Evolutionary conservation across 2,797 vertebrate species (phyloP), one percentile per base, ranked within the genome.

Genomic region (Muraenolepis orangiensis): DNA sequence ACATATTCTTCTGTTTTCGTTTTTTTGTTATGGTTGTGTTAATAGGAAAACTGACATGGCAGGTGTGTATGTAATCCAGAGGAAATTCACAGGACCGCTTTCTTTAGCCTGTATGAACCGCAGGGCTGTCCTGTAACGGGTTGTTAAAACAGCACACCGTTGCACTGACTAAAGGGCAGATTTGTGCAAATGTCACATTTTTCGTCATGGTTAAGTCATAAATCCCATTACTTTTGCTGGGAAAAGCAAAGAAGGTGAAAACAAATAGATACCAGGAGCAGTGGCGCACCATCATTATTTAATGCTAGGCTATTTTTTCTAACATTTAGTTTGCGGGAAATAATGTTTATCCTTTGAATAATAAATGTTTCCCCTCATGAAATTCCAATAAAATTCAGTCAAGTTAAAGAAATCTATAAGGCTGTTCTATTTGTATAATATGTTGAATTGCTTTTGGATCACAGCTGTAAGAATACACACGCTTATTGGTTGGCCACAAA

Each of bases 111-210:
- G 83, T 83, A 86, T 87, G 86, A 86, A 85, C 84, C 80, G 80
- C 80, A 77, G 77, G 76, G 73, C 82, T 80, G 83, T 79, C 76
- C 84, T 83, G 85, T 83, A 77, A 87, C 78, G 84, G 88, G 87
- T 86, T 83, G 91, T 87, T 86, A 83, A 88, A 88, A 82, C 91
- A 87, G 90, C 87, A 83, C 82, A 86, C 89, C 82, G 73, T 88
- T 88, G 87, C 86, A 86, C 87, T 87, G 90, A 92, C 93, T 93
- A 93, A 92, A 93, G 89, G 90, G 76, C 90, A 93, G 92, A 92
- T 92, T 92, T 93, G 91, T 92, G 92, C 90, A 93, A 94, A 93
- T 93, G 92, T 89, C 93, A 92, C 90, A 87, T 88, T 90, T 80
- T 90, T 69, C 77, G 85, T 86, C 86, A 72, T 80, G 90, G 90